phyloP scores from a whole-genome alignment of 2,113 vertebrate genomes.

The Tiliqua scincoides region DNA sequence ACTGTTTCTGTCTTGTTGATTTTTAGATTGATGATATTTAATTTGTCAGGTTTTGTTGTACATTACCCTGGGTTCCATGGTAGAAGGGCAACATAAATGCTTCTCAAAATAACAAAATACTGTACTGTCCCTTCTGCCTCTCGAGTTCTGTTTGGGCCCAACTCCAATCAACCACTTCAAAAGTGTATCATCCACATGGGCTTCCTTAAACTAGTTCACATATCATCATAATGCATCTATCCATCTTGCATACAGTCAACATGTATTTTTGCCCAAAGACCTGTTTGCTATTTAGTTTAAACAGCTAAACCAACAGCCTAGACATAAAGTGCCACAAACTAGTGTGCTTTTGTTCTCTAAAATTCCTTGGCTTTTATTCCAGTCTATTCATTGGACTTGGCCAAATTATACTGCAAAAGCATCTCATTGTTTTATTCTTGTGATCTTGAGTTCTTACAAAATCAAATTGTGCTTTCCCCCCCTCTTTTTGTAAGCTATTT shows the following conservation, averaged over 20 bases:
- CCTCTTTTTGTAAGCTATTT: background rate
- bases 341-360: conserved; percentile 44
- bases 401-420: conserved; percentile 43
- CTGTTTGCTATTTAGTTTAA: conserved; percentile 54
- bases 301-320: conserved; percentile 17
- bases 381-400: conserved; percentile 26
- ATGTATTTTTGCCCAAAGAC: conserved; percentile 28
- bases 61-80: no score
- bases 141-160: no score
- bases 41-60: no score
- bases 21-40: no score
- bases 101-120: no score
- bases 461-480: background rate
- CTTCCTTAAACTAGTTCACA: conserved; percentile 29
- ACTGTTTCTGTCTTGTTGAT: no score
- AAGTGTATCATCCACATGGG: no score
- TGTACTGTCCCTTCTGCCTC: no score
- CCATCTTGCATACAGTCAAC: background rate
- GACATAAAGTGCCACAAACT: conserved; percentile 14
- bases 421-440: conserved; percentile 38
- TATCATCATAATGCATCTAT: conserved; percentile 1
- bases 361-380: conserved; percentile 41
- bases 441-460: conserved; percentile 14
- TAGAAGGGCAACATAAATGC: no score
- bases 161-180: no score